Conservation (phyloP, 2,888 invertebrate genomes). For the Trichogramma evanescens region DNA sequence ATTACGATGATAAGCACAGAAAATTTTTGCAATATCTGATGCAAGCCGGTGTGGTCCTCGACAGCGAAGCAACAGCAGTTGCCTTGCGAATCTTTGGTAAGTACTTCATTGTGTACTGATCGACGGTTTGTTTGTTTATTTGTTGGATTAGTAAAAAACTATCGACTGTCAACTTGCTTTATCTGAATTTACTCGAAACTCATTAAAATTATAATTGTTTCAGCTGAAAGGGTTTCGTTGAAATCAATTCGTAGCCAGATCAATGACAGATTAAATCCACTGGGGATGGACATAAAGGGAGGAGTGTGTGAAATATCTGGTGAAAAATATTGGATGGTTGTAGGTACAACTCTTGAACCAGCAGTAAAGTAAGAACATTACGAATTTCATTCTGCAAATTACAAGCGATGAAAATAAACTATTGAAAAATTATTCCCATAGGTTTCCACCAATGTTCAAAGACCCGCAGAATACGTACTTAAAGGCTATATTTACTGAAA, state of each 20-base stretch:
- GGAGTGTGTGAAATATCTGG: conserved; percentile 37
- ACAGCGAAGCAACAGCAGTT: conserved; percentile 22
- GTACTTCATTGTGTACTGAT: not conserved
- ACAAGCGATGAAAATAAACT: not conserved
- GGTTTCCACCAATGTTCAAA: conserved; percentile 31
- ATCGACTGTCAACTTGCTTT: too few relatives aligned
- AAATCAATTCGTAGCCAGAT: conserved; percentile 26
- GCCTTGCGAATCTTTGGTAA: conserved; percentile 30
- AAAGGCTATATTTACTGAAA: conserved; percentile 32
- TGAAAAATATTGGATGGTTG: conserved; percentile 34
- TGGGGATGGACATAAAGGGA: conserved; percentile 34
- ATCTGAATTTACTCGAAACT: too few relatives aligned
- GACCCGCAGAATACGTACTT: conserved; percentile 30
- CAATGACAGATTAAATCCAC: conserved; percentile 30
- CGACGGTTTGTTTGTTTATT: not conserved
- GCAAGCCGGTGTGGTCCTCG: conserved; percentile 29
- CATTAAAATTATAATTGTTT: conserved; percentile 7
- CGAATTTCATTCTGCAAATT: conserved; percentile 1
- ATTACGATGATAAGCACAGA: conserved; percentile 29
- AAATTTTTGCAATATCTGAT: conserved; percentile 34
- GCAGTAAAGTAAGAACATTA: conserved; percentile 25
- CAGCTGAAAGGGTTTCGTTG: conserved; percentile 25
- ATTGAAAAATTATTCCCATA: conserved; percentile 17
- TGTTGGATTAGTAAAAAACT: not conserved
- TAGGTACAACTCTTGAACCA: conserved; percentile 28